A percentile compares a stretch with the other conserved stretches of the same genome.
These are phyloP conservation scores for Ficedula albicollis DNA, from an alignment of 2,797 vertebrate genomes.

Conservation along the genomic window DNA sequence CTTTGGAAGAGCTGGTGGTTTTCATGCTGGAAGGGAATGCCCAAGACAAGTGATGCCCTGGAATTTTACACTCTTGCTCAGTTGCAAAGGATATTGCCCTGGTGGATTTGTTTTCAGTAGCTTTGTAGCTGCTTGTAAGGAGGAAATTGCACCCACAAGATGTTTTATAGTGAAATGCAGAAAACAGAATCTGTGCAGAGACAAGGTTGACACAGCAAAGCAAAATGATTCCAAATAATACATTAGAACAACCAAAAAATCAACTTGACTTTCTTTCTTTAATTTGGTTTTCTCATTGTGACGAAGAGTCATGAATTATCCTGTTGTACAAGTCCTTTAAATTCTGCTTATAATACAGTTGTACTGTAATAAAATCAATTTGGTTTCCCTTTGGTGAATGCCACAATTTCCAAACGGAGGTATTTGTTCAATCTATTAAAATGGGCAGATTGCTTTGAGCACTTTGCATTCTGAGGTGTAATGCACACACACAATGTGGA, in stretches of 20 bases:
- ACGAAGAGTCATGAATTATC: background rate
- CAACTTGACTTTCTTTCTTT: background rate
- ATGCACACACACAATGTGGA: background rate
- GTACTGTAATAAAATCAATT: background rate
- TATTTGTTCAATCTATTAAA: background rate
- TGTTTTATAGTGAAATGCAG: background rate
- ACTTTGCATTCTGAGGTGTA: background rate
- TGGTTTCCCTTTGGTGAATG: background rate
- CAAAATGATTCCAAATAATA: background rate
- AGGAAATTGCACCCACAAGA: background rate
- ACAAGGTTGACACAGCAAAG: background rate
- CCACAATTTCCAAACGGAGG: background rate
- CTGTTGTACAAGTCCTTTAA: background rate
- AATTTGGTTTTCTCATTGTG: background rate
- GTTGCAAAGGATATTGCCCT: background rate
- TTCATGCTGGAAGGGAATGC: background rate
- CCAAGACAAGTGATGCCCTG: background rate
- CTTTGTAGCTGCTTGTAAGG: background rate
- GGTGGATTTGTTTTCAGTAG: background rate
- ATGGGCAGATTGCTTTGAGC: background rate
- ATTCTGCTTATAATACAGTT: background rate
- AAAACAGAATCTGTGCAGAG: background rate
- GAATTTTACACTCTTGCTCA: background rate
- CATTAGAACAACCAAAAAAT: background rate
- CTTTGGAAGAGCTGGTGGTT: background rate